Conservation (phyloP, 2,888 invertebrate genomes). For the Philonicus albiceps region DNA sequence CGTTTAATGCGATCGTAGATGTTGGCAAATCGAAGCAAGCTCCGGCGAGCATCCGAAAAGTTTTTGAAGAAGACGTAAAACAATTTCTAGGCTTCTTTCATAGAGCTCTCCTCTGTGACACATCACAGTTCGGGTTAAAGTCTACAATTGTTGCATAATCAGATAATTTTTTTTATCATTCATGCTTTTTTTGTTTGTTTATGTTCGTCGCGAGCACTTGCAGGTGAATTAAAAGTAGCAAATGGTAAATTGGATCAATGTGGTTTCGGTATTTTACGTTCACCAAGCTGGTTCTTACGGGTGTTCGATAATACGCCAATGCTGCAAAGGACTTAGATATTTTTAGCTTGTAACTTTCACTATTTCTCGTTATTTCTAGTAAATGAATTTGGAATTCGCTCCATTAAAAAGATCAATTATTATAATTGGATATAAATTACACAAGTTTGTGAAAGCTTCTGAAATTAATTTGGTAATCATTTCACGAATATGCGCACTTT, state of each 20-base stretch:
- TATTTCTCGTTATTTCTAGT: neutral
- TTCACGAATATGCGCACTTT: neutral
- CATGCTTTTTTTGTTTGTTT: neutral
- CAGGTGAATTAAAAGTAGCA: neutral
- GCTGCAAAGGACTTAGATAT: neutral
- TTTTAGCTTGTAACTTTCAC: neutral
- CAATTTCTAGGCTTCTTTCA: neutral
- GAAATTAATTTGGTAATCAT: neutral
- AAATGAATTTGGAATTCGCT: neutral
- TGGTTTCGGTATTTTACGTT: neutral
- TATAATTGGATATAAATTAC: neutral
- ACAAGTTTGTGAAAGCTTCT: neutral
- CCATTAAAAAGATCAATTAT: neutral
- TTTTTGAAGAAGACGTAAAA: neutral
- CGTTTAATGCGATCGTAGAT: neutral
- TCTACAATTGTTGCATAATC: neutral
- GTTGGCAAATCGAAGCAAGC: neutral
- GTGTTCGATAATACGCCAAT: neutral
- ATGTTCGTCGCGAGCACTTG: neutral
- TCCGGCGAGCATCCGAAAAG: neutral
- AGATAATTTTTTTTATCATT: neutral
- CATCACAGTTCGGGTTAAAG: neutral
- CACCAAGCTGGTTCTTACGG: neutral
- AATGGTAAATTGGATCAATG: neutral
- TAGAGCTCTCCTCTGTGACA: neutral